Base-by-base conservation (phyloP, 2,797 vertebrate species). In the Paramormyrops hopkinsi region DNA sequence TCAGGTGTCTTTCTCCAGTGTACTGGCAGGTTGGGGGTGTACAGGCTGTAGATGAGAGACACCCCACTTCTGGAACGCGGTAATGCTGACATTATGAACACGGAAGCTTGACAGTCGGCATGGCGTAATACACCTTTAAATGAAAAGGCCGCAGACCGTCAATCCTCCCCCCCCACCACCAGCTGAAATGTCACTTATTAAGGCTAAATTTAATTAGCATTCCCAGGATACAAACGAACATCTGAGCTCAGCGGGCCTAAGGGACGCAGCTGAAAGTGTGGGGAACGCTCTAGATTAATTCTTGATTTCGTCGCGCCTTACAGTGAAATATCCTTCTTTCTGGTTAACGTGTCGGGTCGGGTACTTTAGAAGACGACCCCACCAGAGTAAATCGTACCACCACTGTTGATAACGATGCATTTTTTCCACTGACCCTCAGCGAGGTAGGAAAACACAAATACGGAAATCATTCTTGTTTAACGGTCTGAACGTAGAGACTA, bases 191-290 rank as follows among this genome's bases (percentile, higher is more conserved):
- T 84, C 46, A 48, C 41, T 84, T 50, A 84, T 84, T 84, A 84
- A 84, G 41, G 46, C 41, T 84, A 84, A 84, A 84, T 50, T 84
- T 84, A 84, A 84, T 84, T 84, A 48, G 46, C 82, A 48, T 84
- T 84, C 41, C 82, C 82, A 50, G 44, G 46, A 48, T n/a, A 17
- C 82, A 50, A 12, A 46, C 19, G 46, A 84, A 50, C n/a, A 50
- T 84, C 46, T 48, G 82, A 79, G 37, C 73, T 44, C 37, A 6
- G 33, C 37, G 37, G 9, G 37, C 73, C 73, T 79, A 17, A 79
- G 73, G 73, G 73, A 79, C 3, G 37, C 37, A 79, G 73, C 73
- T 5, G 17, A 79, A 79, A 44, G 73, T 41, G 73, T 79, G 17
- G 5, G 17, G 37, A 79, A 44, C 73, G 73, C 41, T 79, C 73